Evolutionary conservation across 1,140 invertebrate genomes (phyloP), one percentile per base, ranked within the genome.

Genomic region (Lepidurus apus): DNA sequence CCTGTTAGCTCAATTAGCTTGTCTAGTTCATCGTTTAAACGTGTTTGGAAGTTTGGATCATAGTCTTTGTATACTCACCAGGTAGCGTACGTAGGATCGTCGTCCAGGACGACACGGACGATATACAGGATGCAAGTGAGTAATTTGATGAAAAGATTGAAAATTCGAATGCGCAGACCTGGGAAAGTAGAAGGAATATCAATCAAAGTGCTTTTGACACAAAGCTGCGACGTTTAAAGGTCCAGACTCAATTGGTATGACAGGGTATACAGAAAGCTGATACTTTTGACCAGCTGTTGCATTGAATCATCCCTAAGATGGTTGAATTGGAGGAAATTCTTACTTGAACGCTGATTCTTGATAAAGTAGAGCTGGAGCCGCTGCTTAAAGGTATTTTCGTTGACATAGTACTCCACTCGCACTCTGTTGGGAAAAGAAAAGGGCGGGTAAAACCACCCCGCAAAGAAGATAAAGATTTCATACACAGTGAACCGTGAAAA

Each of bases 301-400:
- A 34, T 34, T 34, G 34, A 34, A 34, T 34, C 34, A 3, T 4
- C 43, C 44, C 11, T 6, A 77, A 75, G 42, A 43, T 11, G 24
- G 77, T 13, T 21, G 13, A 79, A 7, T 77, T 65, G 47, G 26
- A 83, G 79, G 10, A 77, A 7, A 21, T 86, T 95, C 95, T 96
- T 89, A 98, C 97, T 98, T 86, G 96, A 98, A 88, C 95, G 91
- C 89, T 98, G 96, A 88, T 98, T 98, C 87, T 98, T 98, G 86
- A 99, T 96, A 88, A 98, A 98, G 88, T 98, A 98, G 80, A 98
- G 89, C 88, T 98, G 96, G 83, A 99, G 91, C 86, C 95, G 90
- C 89, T 98, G 95, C 89, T 98, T 98, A 86, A 98, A 93, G 84
- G 96, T 98, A 85, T 98, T 98, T 87, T 99, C 96, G 88, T 98